These are phyloP conservation scores for Castor canadensis DNA, from an alignment of 2,113 vertebrate species.

Conservation along the genomic window DNA sequence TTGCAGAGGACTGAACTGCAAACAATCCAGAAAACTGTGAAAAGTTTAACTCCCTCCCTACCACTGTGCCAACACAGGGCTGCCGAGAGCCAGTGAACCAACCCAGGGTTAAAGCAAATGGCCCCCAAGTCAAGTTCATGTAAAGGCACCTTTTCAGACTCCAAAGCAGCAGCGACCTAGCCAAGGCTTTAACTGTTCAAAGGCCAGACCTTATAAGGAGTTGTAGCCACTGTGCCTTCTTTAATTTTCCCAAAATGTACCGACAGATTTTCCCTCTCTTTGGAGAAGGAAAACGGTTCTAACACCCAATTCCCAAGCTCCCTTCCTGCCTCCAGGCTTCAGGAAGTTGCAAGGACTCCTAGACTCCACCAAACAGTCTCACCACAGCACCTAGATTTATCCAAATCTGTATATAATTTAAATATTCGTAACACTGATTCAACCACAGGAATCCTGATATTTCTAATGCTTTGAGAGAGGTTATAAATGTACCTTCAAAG, in stretches of 20 bases:
- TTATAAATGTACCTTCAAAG: conserved; percentile 85
- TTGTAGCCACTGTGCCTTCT: background rate
- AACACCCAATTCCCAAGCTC: conserved; percentile 52
- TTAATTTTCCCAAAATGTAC: conserved; percentile 49
- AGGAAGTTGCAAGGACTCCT: conserved; percentile 36
- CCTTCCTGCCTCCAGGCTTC: conserved; percentile 14
- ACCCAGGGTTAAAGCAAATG: conserved; percentile 51
- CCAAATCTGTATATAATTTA: conserved; percentile 85
- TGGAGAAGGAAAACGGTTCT: conserved; percentile 41
- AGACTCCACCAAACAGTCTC: conserved; percentile 66
- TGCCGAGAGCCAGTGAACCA: background rate
- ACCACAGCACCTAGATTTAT: conserved; percentile 70
- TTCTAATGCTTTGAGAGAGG: conserved; percentile 84
- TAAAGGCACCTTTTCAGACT: conserved; percentile 65
- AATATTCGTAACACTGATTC: conserved; percentile 85
- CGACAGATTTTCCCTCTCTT: conserved; percentile 23
- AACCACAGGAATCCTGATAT: conserved; percentile 82
- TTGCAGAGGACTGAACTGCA: conserved; percentile 86
- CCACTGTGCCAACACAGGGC: conserved; percentile 66
- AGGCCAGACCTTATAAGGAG: conserved; percentile 67
- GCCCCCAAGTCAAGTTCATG: conserved; percentile 76
- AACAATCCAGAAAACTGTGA: conserved; percentile 88
- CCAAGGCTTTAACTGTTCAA: conserved; percentile 69
- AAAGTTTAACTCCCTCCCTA: conserved; percentile 86
- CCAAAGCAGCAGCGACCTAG: conserved; percentile 70